Evolutionary conservation across 2,888 invertebrate species (phyloP).

Genomic region (Epistrophe grossulariae): DNA sequence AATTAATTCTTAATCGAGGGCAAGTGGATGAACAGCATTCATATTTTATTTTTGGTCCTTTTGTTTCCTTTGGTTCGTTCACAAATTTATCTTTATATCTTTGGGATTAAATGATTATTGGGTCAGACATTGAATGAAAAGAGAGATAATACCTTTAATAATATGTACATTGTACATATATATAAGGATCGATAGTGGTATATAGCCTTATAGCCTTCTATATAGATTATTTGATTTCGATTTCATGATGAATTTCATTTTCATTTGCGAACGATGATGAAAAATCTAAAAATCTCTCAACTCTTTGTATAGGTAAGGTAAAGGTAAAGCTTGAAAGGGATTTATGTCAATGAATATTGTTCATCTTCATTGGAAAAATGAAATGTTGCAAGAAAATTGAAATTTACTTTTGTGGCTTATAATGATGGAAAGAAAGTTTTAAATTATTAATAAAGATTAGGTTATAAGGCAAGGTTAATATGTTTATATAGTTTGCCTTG

Average conservation of each 20-base stretch:
- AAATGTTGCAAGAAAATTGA: constrained; percentile 1
- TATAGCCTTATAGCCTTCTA: no score
- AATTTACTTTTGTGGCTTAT: constrained; percentile 11
- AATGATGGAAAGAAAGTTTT: not conserved
- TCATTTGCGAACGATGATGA: not conserved
- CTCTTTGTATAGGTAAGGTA: not conserved
- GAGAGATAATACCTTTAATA: constrained; percentile 7
- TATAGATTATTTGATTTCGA: constrained; percentile 18
- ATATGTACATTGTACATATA: no score
- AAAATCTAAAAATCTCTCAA: constrained; percentile 40
- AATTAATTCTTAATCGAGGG: constrained; percentile 72
- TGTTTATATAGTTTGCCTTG: not conserved
- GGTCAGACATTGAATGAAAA: constrained; percentile 35
- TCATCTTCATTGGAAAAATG: not conserved
- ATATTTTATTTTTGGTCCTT: constrained; percentile 53
- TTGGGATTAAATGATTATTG: constrained; percentile 48
- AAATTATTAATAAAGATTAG: constrained; percentile 9
- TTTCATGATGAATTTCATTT: constrained; percentile 44
- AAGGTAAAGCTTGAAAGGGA: not conserved
- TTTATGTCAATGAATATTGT: constrained; percentile 8
- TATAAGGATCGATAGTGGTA: not conserved
- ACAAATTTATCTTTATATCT: constrained; percentile 34
- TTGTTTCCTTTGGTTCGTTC: constrained; percentile 25
- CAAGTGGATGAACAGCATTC: constrained; percentile 61
- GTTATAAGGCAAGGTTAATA: not conserved